These are phyloP conservation scores for Schizopygopsis malacanthus DNA, from an alignment of 2,797 vertebrate species.

Conservation along the genomic window DNA sequence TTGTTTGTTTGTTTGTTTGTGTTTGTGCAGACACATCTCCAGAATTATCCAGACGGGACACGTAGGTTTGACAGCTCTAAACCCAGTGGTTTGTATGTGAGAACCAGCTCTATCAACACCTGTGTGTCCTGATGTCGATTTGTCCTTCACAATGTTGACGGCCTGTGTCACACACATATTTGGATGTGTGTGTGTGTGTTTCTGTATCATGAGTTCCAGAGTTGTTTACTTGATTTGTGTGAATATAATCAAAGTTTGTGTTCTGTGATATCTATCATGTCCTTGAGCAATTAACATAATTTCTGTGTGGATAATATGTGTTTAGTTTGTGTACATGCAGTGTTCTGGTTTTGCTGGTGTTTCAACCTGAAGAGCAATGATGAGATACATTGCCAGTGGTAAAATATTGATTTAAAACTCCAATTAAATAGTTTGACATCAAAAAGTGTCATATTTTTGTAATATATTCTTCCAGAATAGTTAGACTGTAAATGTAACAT, in stretches of 20 bases:
- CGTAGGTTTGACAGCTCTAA: conserved; percentile 38
- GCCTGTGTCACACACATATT: background rate
- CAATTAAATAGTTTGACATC: background rate
- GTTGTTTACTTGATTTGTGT: background rate
- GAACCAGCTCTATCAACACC: conserved; percentile 18
- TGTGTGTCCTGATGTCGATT: conserved; percentile 12
- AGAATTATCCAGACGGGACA: conserved; percentile 37
- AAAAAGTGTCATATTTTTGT: background rate
- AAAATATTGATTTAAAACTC: background rate
- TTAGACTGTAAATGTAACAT: background rate
- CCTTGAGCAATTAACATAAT: background rate
- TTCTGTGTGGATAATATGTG: background rate
- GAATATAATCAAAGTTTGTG: background rate
- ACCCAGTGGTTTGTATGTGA: background rate
- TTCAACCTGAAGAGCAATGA: background rate
- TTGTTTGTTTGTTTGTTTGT: background rate
- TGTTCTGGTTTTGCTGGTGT: background rate
- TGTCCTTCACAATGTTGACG: background rate
- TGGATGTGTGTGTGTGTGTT: background rate
- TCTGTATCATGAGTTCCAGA: background rate
- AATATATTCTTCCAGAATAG: background rate
- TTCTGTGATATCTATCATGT: conserved; percentile 9
- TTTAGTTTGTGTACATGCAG: background rate
- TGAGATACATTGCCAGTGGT: background rate
- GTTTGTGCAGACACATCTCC: conserved; percentile 5